A percentile compares a stretch with the other conserved stretches of the same genome.
Evolutionary conservation across 2,797 vertebrate genomes (phyloP).

Genomic region (Ctenosaura bakeri): DNA sequence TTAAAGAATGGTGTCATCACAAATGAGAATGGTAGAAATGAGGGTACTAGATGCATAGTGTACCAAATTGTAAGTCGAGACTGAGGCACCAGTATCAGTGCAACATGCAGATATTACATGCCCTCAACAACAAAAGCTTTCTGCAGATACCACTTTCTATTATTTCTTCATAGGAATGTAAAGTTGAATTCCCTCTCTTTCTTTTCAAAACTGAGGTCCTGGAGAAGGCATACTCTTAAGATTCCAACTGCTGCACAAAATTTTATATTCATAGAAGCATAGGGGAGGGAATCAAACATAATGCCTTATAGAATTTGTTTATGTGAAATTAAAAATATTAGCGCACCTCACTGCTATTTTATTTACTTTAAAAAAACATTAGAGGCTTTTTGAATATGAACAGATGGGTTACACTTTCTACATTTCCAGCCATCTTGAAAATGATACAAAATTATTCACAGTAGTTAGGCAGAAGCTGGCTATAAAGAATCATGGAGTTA

Average conservation of each 20-base stretch:
- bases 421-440: conserved; percentile 11
- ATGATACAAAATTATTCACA: conserved; percentile 23
- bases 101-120: neutral
- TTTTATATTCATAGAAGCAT: neutral
- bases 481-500: neutral
- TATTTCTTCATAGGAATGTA: neutral
- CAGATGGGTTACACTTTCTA: conserved; percentile 8
- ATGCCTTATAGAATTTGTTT: neutral
- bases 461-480: neutral
- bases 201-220: neutral
- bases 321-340: neutral
- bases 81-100: neutral
- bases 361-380: neutral
- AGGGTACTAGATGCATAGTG: neutral
- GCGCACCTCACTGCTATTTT: neutral
- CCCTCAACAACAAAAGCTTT: neutral
- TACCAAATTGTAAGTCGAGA: neutral
- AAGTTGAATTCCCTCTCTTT: neutral
- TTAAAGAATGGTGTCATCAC: neutral
- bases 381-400: conserved; percentile 13
- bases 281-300: neutral
- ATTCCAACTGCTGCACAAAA: neutral
- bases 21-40: neutral
- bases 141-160: neutral
- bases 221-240: neutral